Conservation (phyloP, 2,113 vertebrate genomes). For the Lamprologus speciosus region DNA sequence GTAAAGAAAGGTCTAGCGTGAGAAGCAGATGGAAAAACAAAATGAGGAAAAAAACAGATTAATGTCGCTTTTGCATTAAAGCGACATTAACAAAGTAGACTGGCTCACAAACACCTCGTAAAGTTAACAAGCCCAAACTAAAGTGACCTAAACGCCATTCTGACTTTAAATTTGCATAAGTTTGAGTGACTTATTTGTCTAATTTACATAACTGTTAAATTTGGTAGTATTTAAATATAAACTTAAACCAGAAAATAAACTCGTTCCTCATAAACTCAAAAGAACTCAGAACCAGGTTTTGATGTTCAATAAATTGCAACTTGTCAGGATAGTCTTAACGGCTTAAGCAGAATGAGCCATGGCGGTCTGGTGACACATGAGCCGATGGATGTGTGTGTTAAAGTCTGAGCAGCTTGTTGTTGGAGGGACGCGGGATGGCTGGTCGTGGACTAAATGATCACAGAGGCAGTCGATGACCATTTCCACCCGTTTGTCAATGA, state of each 20-base stretch:
- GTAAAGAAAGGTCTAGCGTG: not conserved
- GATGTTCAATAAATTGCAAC: not conserved
- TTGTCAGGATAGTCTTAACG: not conserved
- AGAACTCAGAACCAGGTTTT: rapidly evolving
- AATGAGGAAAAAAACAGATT: not conserved
- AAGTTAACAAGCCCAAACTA: not conserved
- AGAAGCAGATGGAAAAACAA: not conserved
- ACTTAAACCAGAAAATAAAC: not conserved
- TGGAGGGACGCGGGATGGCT: constrained; percentile 25
- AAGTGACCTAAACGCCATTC: not conserved
- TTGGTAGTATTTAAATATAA: not conserved
- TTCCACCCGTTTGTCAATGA: constrained; percentile 14
- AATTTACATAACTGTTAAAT: not conserved
- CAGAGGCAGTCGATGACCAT: constrained; percentile 11
- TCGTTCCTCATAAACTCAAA: not conserved
- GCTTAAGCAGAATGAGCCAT: not conserved
- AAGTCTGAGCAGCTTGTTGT: constrained; percentile 13
- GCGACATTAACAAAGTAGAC: not conserved
- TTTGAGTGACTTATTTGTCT: not conserved
- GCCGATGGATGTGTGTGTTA: not conserved
- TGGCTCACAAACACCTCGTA: not conserved
- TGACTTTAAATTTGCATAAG: not conserved
- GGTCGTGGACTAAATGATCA: constrained; percentile 36
- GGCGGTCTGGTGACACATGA: not conserved
- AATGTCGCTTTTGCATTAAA: not conserved